phyloP scores from a whole-genome alignment of 2,113 vertebrate genomes.

The Urocynchramus pylzowi region DNA sequence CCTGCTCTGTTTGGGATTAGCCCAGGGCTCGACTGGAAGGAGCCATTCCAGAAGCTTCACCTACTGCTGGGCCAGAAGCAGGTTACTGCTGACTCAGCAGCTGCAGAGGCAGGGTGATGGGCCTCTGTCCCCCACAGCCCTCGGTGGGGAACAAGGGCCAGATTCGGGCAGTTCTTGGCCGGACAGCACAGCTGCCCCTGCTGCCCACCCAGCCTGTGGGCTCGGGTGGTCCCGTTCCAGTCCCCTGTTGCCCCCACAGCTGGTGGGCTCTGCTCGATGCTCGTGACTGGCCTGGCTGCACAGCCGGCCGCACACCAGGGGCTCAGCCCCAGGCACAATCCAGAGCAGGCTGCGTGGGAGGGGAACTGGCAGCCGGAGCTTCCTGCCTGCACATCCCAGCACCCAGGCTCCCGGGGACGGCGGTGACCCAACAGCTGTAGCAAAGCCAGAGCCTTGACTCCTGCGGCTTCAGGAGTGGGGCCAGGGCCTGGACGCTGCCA shows the following conservation, averaged over 20 bases:
- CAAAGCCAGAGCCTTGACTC: background rate
- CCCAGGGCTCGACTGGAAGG: background rate
- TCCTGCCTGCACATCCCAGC: background rate
- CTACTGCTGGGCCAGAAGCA: background rate
- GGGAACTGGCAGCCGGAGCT: background rate
- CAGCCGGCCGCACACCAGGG: background rate
- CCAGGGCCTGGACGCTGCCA: rapidly evolving
- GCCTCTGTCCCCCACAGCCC: background rate
- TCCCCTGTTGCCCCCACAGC: background rate
- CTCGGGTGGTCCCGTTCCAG: rapidly evolving
- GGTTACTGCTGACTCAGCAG: background rate
- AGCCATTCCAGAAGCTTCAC: background rate
- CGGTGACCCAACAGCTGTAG: background rate
- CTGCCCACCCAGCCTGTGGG: background rate
- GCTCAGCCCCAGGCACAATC: background rate
- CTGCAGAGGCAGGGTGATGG: rapidly evolving
- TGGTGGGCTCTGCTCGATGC: background rate
- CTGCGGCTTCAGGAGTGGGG: rapidly evolving
- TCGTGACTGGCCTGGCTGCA: background rate
- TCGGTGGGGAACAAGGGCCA: background rate
- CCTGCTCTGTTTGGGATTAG: background rate
- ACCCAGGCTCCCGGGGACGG: background rate
- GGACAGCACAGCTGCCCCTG: background rate
- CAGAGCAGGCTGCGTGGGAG: background rate
- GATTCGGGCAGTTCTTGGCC: background rate